A percentile compares a stretch with the other conserved stretches of the same genome.
Conservation (phyloP, 37 sponge, comb jelly and placozoan species). For the Crambe crambe region DNA sequence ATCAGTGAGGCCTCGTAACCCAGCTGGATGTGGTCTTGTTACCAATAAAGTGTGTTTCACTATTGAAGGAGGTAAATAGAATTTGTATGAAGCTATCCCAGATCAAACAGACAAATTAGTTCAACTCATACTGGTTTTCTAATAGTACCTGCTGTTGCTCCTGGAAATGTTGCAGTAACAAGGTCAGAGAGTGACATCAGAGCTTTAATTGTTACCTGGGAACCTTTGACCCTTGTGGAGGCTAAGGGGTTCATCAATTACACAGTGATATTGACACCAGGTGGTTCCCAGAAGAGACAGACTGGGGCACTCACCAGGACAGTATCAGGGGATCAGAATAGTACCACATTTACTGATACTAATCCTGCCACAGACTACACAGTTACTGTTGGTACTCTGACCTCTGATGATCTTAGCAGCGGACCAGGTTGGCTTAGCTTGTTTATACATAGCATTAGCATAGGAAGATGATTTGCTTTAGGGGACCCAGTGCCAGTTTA, state of each 20-base stretch:
- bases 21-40: neutral
- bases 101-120: neutral
- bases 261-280: neutral
- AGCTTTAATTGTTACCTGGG: conserved; percentile 26
- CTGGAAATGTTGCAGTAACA: neutral
- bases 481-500: too few species aligned
- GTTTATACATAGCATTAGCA: too few species aligned
- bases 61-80: conserved; percentile 3
- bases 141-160: neutral
- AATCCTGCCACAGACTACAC: conserved; percentile 5
- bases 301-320: too few species aligned
- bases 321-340: neutral
- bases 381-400: neutral
- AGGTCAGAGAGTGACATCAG: conserved; percentile 9
- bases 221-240: conserved; percentile 21
- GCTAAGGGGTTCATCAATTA: conserved; percentile 20
- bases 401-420: too few species aligned
- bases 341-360: neutral
- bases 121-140: too few species aligned
- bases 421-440: too few species aligned
- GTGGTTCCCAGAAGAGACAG: conserved; percentile 14
- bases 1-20: neutral
- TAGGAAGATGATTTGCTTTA: too few species aligned
- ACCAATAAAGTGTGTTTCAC: neutral
- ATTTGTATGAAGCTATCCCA: too few species aligned